phyloP scores from a whole-genome alignment of 2,797 vertebrate species.

The Coccyzus lansbergi region DNA sequence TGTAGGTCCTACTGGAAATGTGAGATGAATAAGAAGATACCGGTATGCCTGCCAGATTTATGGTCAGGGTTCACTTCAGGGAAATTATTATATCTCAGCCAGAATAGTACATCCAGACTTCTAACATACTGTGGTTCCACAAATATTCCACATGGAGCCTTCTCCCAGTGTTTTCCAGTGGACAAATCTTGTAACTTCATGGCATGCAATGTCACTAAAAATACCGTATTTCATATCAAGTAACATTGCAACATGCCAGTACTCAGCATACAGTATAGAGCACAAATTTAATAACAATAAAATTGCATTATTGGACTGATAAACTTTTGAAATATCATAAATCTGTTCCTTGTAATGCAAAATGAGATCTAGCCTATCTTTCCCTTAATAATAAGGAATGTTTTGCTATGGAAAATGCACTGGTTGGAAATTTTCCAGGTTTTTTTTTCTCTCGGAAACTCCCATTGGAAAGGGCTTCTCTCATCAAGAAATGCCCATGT shows the following conservation, averaged over 20 bases:
- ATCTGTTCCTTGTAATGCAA: not conserved
- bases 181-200: not conserved
- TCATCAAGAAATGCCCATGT: not conserved
- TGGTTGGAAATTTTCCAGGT: not conserved
- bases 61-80: not conserved
- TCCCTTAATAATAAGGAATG: not conserved
- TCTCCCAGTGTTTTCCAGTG: not conserved
- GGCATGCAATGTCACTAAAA: not conserved
- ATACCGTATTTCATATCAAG: not conserved
- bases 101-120: not conserved
- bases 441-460: not conserved
- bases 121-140: not conserved
- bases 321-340: not conserved
- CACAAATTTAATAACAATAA: not conserved
- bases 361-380: not conserved
- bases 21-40: constrained; percentile 39
- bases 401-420: not conserved
- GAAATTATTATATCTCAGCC: not conserved
- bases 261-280: not conserved
- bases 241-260: not conserved
- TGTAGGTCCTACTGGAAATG: not conserved
- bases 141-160: not conserved
- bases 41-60: not conserved
- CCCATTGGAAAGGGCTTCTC: not conserved
- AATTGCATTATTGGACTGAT: not conserved